Evolutionary conservation across 2,797 vertebrate species (phyloP), one percentile per base, ranked within the genome.

Genomic region (Syngnathus rostellatus): DNA sequence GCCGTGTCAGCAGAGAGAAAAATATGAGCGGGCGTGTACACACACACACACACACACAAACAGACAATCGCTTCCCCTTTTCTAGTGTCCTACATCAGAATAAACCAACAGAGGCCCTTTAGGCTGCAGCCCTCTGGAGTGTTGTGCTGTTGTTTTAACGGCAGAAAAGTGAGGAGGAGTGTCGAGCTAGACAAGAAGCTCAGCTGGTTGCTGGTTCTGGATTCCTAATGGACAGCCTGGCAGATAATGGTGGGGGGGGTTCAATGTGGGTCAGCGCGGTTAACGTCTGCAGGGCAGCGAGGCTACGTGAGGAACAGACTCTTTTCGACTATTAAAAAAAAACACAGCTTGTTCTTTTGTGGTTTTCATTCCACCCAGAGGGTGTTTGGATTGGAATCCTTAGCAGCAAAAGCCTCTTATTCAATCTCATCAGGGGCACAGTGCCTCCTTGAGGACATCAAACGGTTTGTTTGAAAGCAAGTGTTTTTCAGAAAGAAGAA

Each of bases 371-470:
- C 84, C 77, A 85, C 77, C 89, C 86, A 71, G 16, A 77, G 77
- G 87, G 85, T 85, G 74, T 87, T 88, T 87, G 81, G 77, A 72
- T 87, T 88, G 76, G 64, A 68, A 81, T 61, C 75, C 68, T 73
- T 64, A 86, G 72, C 71, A 80, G 72, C 75, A 73, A 68, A 72
- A 63, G 70, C 53, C 68, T 72, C 63, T 77, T 77, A 62, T 71
- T 80, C n/a, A 53, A 62, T 58, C 63, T 57, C 43, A 23, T 55
- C 37, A 64, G 84, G 76, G 65, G 68, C 82, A 88, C 83, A 89
- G 86, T 64, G 62, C 85, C 89, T 79, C 85, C 89, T 85, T 75
- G 81, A 86, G 89, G 86, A 63, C 17, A 51, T 31, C 39, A 11
- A 38, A 62, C 0, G 21, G 2, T 45, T 45, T 10, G 11, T 62